These are phyloP conservation scores for Platycheirus rosarum DNA, from an alignment of 2,888 invertebrate species.

Conservation along the genomic window DNA sequence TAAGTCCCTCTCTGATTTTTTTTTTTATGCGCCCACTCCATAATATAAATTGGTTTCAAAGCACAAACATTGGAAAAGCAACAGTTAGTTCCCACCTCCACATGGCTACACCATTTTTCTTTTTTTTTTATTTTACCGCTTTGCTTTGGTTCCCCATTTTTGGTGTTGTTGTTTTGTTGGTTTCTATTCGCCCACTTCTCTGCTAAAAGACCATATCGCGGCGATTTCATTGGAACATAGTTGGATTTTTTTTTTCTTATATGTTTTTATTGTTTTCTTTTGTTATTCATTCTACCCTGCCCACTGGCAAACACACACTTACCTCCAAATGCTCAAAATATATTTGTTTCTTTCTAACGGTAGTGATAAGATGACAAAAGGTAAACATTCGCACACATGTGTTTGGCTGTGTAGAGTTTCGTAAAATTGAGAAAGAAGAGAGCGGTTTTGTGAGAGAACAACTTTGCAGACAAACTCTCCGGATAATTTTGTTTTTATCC, in stretches of 20 bases:
- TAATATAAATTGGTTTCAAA: neutral
- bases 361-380: slow-evolving; percentile 51
- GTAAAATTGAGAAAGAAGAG: slow-evolving; percentile 15
- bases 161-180: slow-evolving; percentile 63
- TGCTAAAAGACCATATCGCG: slow-evolving; percentile 39
- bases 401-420: neutral
- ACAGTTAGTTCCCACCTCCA: slow-evolving; percentile 74
- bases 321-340: slow-evolving; percentile 14
- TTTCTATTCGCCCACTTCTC: slow-evolving; percentile 63
- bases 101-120: slow-evolving; percentile 72
- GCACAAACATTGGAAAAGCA: slow-evolving; percentile 50
- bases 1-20: slow-evolving; percentile 32
- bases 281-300: slow-evolving; percentile 64
- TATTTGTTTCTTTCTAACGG: slow-evolving; percentile 5
- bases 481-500: slow-evolving; percentile 59
- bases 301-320: slow-evolving; percentile 42
- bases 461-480: slow-evolving; percentile 46
- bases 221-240: slow-evolving; percentile 71
- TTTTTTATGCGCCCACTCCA: slow-evolving; percentile 68
- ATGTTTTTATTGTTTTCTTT: slow-evolving; percentile 36
- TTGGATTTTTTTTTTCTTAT: slow-evolving; percentile 26
- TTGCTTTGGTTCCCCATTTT: slow-evolving; percentile 30
- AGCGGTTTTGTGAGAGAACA: slow-evolving; percentile 6
- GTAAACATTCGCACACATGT: slow-evolving; percentile 54
- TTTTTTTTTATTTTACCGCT: slow-evolving; percentile 47